Evolutionary conservation across 2,888 invertebrate species (phyloP), one percentile per base, ranked within the genome.

Genomic region (Hyposoter didymator): DNA sequence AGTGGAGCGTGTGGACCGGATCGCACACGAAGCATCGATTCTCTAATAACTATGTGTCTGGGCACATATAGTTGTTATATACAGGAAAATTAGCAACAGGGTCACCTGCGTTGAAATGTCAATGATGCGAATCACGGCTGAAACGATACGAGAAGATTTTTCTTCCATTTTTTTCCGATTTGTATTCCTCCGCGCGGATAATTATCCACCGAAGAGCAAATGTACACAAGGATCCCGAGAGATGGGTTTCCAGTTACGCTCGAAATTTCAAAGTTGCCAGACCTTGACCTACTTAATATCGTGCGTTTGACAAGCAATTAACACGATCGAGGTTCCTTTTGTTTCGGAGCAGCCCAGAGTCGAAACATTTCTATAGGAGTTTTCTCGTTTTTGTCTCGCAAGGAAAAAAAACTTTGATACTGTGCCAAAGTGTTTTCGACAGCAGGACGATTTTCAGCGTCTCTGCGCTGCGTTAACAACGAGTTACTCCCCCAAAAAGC

Each of bases 1-100:
- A 35, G 67, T 81, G 66, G 39, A 49, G 39, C 66, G 43, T 66
- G 17, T 17, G 52, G 55, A 28, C 22, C 12, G 43, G 28, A 69
- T 78, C 28, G 69, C 55, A 78, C 45, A 78, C 69, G 67, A 49
- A 52, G 78, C 66, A 22, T 69, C 69, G 69, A 55, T 67, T 47
- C 6, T 28, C 28, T 14, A 28, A 14, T 59, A 14, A 28, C 28
- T 14, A 14, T 32, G 19, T 47, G 28, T 19, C 75, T n/a, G 12
- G n/a, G 32, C 6, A 55, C 19, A 28, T 59, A 62, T 3, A 45
- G 28, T n/a, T 28, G 62, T 64, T 32, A 39, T 39, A 39, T 39
- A 14, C 12, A 69, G 28, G 59, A 28, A 69, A 78, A 78, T 78
- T 78, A 55, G 32, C 67, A 78, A 59, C 69, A 28, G 52, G 55